A percentile compares a stretch with the other conserved stretches of the same genome.
phyloP scores from a whole-genome alignment of 2,888 invertebrate species.

The Troides oblongomaculatus region DNA sequence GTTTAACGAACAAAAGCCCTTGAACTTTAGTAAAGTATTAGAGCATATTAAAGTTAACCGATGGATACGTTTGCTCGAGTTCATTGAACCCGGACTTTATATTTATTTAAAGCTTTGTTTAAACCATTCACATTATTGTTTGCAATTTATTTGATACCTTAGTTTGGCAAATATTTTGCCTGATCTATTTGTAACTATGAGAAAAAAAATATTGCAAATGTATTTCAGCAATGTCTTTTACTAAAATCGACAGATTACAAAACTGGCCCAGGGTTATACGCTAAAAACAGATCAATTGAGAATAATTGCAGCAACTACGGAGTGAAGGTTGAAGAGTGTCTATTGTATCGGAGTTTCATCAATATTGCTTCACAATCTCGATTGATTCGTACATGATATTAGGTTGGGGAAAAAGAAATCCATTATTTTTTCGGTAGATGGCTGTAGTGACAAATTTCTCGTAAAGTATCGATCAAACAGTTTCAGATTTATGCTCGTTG shows the following conservation, averaged over 20 bases:
- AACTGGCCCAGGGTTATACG: conserved; percentile 19
- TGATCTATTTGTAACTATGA: not conserved
- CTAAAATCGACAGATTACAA: conserved; percentile 4
- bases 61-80: not conserved
- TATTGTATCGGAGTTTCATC: conserved; percentile 3
- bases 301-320: conserved; percentile 4
- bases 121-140: too few species aligned
- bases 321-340: conserved; percentile 6
- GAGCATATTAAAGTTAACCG: not conserved
- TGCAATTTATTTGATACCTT: too few species aligned
- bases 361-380: not conserved
- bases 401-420: too few species aligned
- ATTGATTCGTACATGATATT: not conserved
- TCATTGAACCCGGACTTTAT: not conserved
- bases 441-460: too few species aligned
- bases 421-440: too few species aligned
- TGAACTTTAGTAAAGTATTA: not conserved
- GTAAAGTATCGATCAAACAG: too few species aligned
- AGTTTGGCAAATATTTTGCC: too few species aligned
- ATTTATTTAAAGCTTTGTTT: not conserved
- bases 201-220: not conserved
- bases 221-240: not conserved
- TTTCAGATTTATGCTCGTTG: too few species aligned
- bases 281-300: conserved; percentile 20
- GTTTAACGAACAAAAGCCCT: not conserved